phyloP scores from a whole-genome alignment of 2,888 invertebrate genomes.

The Sesia apiformis region DNA sequence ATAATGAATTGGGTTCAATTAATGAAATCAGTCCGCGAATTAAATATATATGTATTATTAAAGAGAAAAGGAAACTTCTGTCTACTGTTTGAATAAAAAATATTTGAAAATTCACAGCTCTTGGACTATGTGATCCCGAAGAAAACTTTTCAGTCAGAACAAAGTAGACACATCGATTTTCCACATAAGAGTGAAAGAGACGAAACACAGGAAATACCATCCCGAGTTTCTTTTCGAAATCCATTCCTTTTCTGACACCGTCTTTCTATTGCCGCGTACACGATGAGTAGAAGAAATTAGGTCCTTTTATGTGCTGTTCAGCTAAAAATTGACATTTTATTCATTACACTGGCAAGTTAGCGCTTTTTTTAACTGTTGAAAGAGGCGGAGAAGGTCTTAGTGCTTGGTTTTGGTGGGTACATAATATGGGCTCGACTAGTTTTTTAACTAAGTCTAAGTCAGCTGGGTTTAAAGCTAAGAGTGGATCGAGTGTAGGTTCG shows the following conservation, averaged over 20 bases:
- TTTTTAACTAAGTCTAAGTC: conserved; percentile 50
- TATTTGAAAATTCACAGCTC: conserved; percentile 15
- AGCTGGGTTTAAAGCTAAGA: conserved; percentile 48
- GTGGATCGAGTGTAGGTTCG: conserved; percentile 58
- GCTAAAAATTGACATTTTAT: neutral
- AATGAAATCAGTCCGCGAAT: no score
- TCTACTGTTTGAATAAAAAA: no score
- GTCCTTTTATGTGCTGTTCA: neutral
- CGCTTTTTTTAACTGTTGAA: no score
- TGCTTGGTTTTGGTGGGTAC: no score
- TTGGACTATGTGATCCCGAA: conserved; percentile 35
- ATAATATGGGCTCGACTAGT: conserved; percentile 63
- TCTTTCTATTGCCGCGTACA: conserved; percentile 26
- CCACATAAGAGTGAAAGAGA: conserved; percentile 31
- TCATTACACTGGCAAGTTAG: no score
- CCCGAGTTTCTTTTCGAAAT: conserved; percentile 16
- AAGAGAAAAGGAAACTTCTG: no score
- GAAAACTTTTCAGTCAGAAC: conserved; percentile 44
- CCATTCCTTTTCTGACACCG: conserved; percentile 44
- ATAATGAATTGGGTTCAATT: no score
- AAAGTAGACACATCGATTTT: conserved; percentile 25
- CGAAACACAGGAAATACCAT: conserved; percentile 43
- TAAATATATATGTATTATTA: no score
- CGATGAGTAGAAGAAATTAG: conserved; percentile 10
- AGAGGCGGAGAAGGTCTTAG: no score